Evolutionary conservation across 1,140 invertebrate genomes (phyloP).

Genomic region (Drosophila repleta): DNA sequence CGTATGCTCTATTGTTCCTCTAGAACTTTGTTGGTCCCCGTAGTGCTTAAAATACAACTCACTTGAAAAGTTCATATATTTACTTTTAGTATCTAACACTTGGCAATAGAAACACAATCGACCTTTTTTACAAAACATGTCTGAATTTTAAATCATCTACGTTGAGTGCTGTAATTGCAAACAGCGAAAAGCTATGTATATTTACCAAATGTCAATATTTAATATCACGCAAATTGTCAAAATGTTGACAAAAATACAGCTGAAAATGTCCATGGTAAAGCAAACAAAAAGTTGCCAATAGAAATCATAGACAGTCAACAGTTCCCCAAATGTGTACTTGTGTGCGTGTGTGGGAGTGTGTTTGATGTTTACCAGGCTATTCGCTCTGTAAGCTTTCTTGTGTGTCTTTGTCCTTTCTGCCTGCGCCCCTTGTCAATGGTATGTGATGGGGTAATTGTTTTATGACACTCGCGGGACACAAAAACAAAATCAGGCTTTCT

Average conservation of each 20-base stretch:
- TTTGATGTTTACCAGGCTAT: neutral
- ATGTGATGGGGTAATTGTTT: conserved; percentile 72
- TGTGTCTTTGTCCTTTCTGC: conserved; percentile 37
- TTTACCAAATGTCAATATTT: conserved; percentile 74
- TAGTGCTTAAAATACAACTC: neutral
- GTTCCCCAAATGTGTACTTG: conserved; percentile 12
- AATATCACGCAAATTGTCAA: conserved; percentile 63
- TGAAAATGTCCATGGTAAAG: conserved; percentile 45
- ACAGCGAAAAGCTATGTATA: conserved; percentile 32
- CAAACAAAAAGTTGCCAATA: conserved; percentile 56
- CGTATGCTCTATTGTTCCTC: conserved; percentile 67
- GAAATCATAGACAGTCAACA: conserved; percentile 47
- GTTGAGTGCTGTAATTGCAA: conserved; percentile 16
- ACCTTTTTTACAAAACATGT: no score
- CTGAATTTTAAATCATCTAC: neutral
- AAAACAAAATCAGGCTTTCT: conserved; percentile 52
- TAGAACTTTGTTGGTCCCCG: conserved; percentile 12
- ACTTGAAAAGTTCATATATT: neutral
- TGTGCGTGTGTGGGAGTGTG: conserved; percentile 11
- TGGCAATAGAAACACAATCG: conserved; percentile 2
- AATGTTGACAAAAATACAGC: conserved; percentile 64
- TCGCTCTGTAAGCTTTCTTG: neutral
- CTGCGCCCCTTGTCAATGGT: conserved; percentile 53
- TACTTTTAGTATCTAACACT: neutral
- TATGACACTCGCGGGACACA: conserved; percentile 73